Conservation (phyloP, 92 coral and sea anemone species). For the Porites lobata region DNA sequence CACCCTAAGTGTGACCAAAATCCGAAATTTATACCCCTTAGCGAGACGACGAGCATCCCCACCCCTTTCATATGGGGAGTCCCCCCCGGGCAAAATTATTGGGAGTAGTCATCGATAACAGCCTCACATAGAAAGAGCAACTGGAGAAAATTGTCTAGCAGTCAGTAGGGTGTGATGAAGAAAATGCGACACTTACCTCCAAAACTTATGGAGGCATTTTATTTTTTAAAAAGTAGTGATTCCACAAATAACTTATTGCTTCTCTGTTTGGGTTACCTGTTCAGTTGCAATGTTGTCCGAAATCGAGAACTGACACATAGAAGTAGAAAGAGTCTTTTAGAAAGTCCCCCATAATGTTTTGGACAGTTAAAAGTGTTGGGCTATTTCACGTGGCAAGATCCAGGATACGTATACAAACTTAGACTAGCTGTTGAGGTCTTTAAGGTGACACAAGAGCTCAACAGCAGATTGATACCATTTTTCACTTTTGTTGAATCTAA, state of each 20-base stretch:
- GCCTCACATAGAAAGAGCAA: conserved; percentile 9
- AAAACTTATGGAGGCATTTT: conserved; percentile 15
- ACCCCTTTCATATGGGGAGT: too few species aligned
- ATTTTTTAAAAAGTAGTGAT: conserved; percentile 12
- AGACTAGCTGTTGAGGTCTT: conserved; percentile 38
- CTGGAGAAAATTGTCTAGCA: conserved; percentile 17
- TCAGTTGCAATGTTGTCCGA: conserved; percentile 19
- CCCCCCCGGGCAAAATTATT: conserved; percentile 14
- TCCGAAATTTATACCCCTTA: too few species aligned
- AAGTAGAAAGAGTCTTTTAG: conserved; percentile 11
- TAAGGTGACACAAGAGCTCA: conserved; percentile 16
- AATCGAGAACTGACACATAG: conserved; percentile 33
- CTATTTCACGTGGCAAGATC: conserved; percentile 34
- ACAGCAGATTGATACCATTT: neutral
- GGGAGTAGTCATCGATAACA: conserved; percentile 8
- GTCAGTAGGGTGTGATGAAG: neutral
- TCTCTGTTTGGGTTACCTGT: conserved; percentile 30
- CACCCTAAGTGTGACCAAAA: too few species aligned
- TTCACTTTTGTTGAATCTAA: conserved; percentile 3
- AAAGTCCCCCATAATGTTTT: conserved; percentile 1
- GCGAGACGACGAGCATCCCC: too few species aligned
- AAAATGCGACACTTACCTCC: conserved; percentile 4
- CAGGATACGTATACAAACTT: conserved; percentile 27
- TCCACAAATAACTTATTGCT: conserved; percentile 25
- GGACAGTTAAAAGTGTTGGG: conserved; percentile 27